A percentile compares a stretch with the other conserved stretches of the same genome.
Evolutionary conservation across 2,888 invertebrate species (phyloP).

Genomic region (Leptinotarsa rubiginosa): DNA sequence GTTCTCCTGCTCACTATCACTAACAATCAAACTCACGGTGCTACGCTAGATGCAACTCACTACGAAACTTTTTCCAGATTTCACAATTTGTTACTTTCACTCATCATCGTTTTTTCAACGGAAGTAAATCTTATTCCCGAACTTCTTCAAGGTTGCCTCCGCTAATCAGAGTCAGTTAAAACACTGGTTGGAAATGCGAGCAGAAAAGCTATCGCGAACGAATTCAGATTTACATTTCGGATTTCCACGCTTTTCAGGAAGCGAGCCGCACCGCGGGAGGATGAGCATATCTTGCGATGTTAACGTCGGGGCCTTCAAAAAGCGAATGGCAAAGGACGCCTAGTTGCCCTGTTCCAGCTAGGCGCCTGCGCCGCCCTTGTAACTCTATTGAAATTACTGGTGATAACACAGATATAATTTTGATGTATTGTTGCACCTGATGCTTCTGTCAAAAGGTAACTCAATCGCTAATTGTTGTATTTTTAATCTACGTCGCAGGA

Average conservation of each 20-base stretch:
- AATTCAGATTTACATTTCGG: neutral
- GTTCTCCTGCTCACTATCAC: neutral
- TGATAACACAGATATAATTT: constrained; percentile 58
- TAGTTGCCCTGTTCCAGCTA: constrained; percentile 53
- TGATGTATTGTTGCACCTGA: constrained; percentile 50
- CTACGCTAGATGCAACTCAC: neutral
- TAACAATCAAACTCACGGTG: neutral
- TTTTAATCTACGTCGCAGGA: neutral
- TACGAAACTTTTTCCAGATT: neutral
- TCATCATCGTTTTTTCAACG: neutral
- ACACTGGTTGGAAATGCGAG: neutral
- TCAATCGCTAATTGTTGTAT: constrained; percentile 8
- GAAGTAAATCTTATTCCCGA: neutral
- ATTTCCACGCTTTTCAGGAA: constrained; percentile 22
- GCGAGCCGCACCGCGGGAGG: constrained; percentile 11
- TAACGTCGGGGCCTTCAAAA: constrained; percentile 53
- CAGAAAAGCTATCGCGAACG: neutral
- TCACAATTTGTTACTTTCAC: neutral
- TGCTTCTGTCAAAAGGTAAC: constrained; percentile 32
- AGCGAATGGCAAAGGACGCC: constrained; percentile 61
- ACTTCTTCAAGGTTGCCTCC: neutral
- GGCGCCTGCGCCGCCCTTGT: constrained; percentile 61
- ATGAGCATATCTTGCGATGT: constrained; percentile 56
- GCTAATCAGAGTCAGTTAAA: neutral
- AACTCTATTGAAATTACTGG: constrained; percentile 62